A percentile compares a stretch with the other conserved stretches of the same genome.
These are phyloP conservation scores for Paracanthobrama guichenoti DNA, from an alignment of 2,113 vertebrate species.

Conservation along the genomic window DNA sequence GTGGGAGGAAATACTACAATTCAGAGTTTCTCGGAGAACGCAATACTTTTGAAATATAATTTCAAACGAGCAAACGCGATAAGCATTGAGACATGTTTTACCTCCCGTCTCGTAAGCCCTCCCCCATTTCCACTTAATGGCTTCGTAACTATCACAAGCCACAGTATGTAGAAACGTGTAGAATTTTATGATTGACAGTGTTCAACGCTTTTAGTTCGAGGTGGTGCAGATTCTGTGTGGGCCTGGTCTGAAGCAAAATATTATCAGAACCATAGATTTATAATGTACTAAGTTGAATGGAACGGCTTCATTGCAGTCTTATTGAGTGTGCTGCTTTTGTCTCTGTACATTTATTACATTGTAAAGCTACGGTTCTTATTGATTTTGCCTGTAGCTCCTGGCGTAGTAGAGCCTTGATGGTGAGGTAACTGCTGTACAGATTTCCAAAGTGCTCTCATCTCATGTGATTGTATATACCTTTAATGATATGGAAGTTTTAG, in stretches of 20 bases:
- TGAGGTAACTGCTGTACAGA: conserved; percentile 41
- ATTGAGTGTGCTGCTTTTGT: background rate
- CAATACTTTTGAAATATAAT: too few relatives aligned
- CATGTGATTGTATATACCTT: conserved; percentile 53
- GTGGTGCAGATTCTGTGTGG: background rate
- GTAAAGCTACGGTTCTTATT: conserved; percentile 31
- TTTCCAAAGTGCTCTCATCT: conserved; percentile 51
- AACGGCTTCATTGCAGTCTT: background rate
- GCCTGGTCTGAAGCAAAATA: conserved; percentile 8
- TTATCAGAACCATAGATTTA: conserved; percentile 31
- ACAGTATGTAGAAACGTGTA: background rate
- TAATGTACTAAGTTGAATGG: background rate
- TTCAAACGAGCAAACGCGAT: background rate
- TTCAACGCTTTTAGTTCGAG: background rate
- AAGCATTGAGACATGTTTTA: background rate
- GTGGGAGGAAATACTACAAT: too few relatives aligned
- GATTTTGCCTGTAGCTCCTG: conserved; percentile 15
- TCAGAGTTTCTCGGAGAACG: too few relatives aligned
- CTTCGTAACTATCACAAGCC: background rate
- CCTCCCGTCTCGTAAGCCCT: background rate
- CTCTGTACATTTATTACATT: background rate
- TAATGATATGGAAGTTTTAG: background rate
- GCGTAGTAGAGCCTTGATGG: background rate
- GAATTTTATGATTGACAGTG: background rate
- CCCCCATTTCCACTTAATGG: background rate